A percentile compares a stretch with the other conserved stretches of the same genome.
Evolutionary conservation across 2,113 vertebrate species (phyloP).

Genomic region (Pipa parva): DNA sequence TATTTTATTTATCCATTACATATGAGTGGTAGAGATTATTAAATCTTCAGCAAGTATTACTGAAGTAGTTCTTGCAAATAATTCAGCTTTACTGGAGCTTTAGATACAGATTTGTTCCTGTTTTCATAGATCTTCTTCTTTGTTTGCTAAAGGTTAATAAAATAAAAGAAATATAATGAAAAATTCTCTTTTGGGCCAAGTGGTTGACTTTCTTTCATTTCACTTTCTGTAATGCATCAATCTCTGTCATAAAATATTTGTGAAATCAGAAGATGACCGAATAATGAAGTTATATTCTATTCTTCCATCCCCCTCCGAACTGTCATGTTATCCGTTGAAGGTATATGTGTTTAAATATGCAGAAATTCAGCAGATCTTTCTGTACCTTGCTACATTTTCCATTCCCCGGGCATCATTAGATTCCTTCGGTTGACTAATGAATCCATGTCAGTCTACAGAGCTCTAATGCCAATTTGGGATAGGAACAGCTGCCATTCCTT

Average conservation of each 20-base stretch:
- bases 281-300: not conserved
- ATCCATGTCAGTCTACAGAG: slow-evolving; percentile 33
- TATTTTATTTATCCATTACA: no score
- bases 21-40: no score
- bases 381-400: slow-evolving; percentile 17
- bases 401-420: slow-evolving; percentile 37
- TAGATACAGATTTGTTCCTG: no score
- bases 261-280: not conserved
- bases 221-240: slow-evolving; percentile 13
- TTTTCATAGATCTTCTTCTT: no score
- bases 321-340: slow-evolving; percentile 10
- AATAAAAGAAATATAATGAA: not conserved
- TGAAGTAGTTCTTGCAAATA: no score
- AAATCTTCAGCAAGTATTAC: no score
- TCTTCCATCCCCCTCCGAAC: not conserved
- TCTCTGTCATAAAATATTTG: not conserved
- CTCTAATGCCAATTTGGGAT: slow-evolving; percentile 35
- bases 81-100: no score
- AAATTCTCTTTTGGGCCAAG: not conserved
- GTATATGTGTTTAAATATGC: slow-evolving; percentile 33
- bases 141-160: no score
- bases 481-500: slow-evolving; percentile 34
- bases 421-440: slow-evolving; percentile 29
- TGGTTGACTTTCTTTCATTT: not conserved
- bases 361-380: slow-evolving; percentile 32